phyloP scores from a whole-genome alignment of 2,797 vertebrate species.

The Odontamblyopus lacepedii region DNA sequence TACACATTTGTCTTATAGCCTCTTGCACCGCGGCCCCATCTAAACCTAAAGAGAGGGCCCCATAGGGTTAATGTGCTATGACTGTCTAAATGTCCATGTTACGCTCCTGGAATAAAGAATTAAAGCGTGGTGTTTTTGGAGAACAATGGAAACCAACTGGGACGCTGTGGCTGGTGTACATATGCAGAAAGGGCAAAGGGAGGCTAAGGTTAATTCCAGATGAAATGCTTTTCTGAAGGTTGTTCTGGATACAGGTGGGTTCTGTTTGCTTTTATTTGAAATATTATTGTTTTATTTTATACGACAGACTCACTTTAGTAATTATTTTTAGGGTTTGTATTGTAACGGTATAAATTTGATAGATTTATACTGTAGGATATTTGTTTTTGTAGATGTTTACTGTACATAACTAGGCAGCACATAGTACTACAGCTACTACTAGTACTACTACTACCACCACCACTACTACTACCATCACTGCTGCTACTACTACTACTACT shows the following conservation, averaged over 20 bases:
- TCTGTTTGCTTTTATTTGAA: slow-evolving; percentile 8
- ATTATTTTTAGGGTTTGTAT: background rate
- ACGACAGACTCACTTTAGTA: slow-evolving; percentile 7
- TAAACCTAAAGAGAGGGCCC: slow-evolving; percentile 87
- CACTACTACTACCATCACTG: too few relatives aligned
- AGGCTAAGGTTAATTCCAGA: slow-evolving; percentile 52
- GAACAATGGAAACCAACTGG: slow-evolving; percentile 59
- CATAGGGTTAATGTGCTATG: slow-evolving; percentile 93
- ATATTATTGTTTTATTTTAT: background rate
- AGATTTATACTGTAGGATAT: too few relatives aligned
- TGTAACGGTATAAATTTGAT: background rate
- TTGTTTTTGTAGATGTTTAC: background rate
- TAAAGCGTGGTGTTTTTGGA: slow-evolving; percentile 61
- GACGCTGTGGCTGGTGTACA: slow-evolving; percentile 58
- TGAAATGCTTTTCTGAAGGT: slow-evolving; percentile 41
- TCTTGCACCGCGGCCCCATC: slow-evolving; percentile 86
- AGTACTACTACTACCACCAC: too few relatives aligned
- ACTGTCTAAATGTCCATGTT: slow-evolving; percentile 94
- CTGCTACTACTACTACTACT: too few relatives aligned
- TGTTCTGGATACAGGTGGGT: slow-evolving; percentile 23
- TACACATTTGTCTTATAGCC: slow-evolving; percentile 88
- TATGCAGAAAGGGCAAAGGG: slow-evolving; percentile 56
- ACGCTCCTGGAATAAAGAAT: slow-evolving; percentile 85
- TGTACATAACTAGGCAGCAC: too few relatives aligned
- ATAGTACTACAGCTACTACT: too few relatives aligned